Evolutionary conservation across 2,888 invertebrate genomes (phyloP).

Genomic region (Chouioia cunea): DNA sequence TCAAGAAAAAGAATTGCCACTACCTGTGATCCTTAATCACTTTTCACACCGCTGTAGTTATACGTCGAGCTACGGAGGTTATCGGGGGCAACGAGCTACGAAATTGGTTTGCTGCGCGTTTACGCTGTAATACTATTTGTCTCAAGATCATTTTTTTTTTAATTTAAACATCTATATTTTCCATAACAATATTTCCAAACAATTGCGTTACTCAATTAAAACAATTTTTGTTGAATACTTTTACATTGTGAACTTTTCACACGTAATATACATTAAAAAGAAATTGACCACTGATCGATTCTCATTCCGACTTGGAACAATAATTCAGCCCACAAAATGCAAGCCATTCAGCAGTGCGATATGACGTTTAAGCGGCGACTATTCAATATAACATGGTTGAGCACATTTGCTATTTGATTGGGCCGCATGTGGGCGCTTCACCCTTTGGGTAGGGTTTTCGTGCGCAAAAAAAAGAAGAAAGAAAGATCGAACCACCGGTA

Average conservation of each 20-base stretch:
- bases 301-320: too few species aligned
- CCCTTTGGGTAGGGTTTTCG: neutral
- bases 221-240: too few species aligned
- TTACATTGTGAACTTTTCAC: too few species aligned
- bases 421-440: constrained; percentile 2
- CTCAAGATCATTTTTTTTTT: neutral
- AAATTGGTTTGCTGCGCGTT: constrained; percentile 41
- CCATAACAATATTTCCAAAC: neutral
- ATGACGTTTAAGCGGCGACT: neutral
- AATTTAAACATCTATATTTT: neutral
- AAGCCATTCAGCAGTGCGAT: neutral
- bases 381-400: constrained; percentile 24
- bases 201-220: too few species aligned
- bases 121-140: neutral
- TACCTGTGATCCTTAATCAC: neutral
- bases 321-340: too few species aligned
- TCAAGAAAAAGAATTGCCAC: neutral
- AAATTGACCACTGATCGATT: too few species aligned
- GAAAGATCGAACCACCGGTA: constrained; percentile 9
- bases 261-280: too few species aligned
- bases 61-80: constrained; percentile 13
- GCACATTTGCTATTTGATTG: constrained; percentile 39
- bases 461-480: too few species aligned
- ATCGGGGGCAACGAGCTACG: constrained; percentile 44
- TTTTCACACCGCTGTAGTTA: constrained; percentile 1